These are phyloP conservation scores for Brachionus plicatilis DNA, from an alignment of 1,140 invertebrate genomes.

Conservation along the genomic window DNA sequence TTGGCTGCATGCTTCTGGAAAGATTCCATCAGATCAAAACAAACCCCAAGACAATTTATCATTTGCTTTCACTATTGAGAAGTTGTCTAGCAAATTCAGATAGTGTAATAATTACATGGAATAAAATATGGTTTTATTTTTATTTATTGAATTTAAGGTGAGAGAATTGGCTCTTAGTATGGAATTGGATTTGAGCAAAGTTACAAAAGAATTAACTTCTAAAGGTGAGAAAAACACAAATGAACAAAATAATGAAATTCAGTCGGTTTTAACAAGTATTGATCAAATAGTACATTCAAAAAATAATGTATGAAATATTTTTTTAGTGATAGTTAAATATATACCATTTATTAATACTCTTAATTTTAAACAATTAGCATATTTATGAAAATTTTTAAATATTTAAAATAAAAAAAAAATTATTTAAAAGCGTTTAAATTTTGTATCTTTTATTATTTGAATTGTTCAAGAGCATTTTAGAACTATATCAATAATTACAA, in stretches of 20 bases:
- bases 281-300: constrained; percentile 16
- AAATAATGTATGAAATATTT: not conserved
- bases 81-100: constrained; percentile 23
- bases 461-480: too few relatives aligned
- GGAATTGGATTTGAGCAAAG: constrained; percentile 11
- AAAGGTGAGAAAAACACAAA: not conserved
- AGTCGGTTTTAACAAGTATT: constrained; percentile 11
- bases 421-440: too few relatives aligned
- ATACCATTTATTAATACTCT: not conserved
- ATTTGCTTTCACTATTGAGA: constrained; percentile 27
- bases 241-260: not conserved
- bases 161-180: constrained; percentile 6
- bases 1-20: constrained; percentile 20
- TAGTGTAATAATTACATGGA: not conserved
- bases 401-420: too few relatives aligned
- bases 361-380: too few relatives aligned
- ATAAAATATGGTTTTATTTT: not conserved
- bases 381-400: too few relatives aligned
- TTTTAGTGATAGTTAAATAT: not conserved
- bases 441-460: too few relatives aligned
- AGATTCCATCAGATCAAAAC: not conserved
- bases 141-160: not conserved
- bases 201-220: not conserved
- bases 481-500: too few relatives aligned
- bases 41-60: constrained; percentile 24